A percentile compares a stretch with the other conserved stretches of the same genome.
phyloP scores from a whole-genome alignment of 2,797 vertebrate species.

The Gymnodraco acuticeps region DNA sequence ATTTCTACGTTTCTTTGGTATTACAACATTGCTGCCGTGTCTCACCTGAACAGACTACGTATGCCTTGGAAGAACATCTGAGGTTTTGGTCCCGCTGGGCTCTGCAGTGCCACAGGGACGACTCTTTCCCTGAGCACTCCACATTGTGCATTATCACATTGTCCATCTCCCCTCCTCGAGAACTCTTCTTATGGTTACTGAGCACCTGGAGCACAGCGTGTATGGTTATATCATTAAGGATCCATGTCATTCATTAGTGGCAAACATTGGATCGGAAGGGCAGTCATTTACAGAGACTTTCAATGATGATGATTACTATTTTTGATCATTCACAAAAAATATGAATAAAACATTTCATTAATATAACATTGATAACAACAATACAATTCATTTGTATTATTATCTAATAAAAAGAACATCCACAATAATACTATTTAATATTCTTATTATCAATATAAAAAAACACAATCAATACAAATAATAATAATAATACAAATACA shows the following conservation, averaged over 20 bases:
- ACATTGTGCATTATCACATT: conserved; percentile 41
- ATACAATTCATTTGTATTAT: too few species aligned
- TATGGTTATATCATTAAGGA: not conserved
- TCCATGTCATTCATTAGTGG: not conserved
- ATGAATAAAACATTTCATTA: too few species aligned
- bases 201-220: conserved; percentile 23
- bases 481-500: too few species aligned
- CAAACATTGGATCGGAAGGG: not conserved
- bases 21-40: not conserved
- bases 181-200: rapidly evolving
- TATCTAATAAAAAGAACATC: too few species aligned
- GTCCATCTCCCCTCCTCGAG: rapidly evolving
- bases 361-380: too few species aligned
- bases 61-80: rapidly evolving
- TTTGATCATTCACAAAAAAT: too few species aligned
- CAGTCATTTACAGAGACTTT: too few species aligned
- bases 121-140: conserved; percentile 49
- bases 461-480: too few species aligned
- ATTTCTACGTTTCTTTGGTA: not conserved
- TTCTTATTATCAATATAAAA: too few species aligned
- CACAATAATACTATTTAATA: too few species aligned
- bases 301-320: not conserved
- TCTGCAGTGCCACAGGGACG: conserved; percentile 76
- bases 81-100: rapidly evolving
- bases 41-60: conserved; percentile 72